Percentiles rank a stretch among this genome's conserved stretches.
These are phyloP conservation scores for Melanotaenia trifasciata DNA, from an alignment of 2,797 vertebrate genomes.

Conservation along the genomic window DNA sequence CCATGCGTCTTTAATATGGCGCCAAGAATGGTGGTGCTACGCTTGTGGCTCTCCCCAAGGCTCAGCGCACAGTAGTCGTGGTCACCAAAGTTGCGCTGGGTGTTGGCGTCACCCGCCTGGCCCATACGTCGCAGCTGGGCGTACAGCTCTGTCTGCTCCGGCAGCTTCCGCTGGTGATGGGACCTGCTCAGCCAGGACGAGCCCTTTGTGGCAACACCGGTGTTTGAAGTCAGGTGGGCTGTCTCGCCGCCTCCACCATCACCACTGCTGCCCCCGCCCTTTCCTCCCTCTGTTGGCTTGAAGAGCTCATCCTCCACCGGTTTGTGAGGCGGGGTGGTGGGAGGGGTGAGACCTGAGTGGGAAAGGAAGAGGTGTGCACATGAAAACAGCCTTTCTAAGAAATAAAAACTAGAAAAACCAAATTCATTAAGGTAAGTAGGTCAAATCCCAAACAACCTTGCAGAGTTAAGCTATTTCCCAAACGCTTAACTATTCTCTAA, in stretches of 20 bases:
- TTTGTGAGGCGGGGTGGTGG: constrained; percentile 97
- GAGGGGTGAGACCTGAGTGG: constrained; percentile 93
- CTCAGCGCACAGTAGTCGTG: constrained; percentile 94
- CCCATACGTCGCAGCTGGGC: constrained; percentile 90
- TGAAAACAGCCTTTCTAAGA: neutral
- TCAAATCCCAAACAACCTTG: neutral
- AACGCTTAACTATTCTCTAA: neutral
- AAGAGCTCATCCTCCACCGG: constrained; percentile 94
- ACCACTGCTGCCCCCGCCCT: constrained; percentile 79
- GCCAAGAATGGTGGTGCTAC: constrained; percentile 65
- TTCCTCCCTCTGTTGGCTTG: constrained; percentile 87
- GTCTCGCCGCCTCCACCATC: constrained; percentile 40
- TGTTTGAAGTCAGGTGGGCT: constrained; percentile 19
- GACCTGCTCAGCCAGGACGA: constrained; percentile 66
- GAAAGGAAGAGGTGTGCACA: neutral
- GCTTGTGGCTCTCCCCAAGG: constrained; percentile 78
- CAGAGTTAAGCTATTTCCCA: neutral
- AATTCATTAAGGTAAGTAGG: neutral
- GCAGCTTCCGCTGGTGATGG: constrained; percentile 87
- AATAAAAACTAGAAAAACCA: neutral
- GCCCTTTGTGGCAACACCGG: constrained; percentile 40
- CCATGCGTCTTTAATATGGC: constrained; percentile 53
- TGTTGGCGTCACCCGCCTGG: constrained; percentile 62
- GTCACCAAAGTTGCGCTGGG: constrained; percentile 89
- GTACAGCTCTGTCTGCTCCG: constrained; percentile 93